Percentiles rank a stretch among this genome's conserved stretches.
These are phyloP conservation scores for Listronotus bonariensis DNA, from an alignment of 1,140 invertebrate genomes.

Conservation along the genomic window DNA sequence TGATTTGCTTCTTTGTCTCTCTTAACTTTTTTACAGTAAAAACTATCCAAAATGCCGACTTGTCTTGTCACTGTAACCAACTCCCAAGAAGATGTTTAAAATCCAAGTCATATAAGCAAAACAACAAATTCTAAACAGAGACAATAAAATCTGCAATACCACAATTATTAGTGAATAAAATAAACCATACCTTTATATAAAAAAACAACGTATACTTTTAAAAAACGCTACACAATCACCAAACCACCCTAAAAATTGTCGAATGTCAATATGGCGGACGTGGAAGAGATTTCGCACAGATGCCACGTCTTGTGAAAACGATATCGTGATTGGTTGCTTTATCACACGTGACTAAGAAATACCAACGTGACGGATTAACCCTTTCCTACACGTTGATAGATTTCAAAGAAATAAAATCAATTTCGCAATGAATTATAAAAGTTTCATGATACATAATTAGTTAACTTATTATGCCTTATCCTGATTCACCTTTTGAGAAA, in stretches of 20 bases:
- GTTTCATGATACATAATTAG: background rate
- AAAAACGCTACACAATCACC: conserved; percentile 72
- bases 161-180: conserved; percentile 1
- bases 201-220: conserved; percentile 66
- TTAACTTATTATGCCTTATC: conserved; percentile 45
- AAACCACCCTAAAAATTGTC: conserved; percentile 69
- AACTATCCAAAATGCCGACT: conserved; percentile 39
- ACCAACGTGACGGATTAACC: conserved; percentile 29
- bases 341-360: conserved; percentile 53
- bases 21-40: background rate
- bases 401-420: background rate
- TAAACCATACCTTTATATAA: conserved; percentile 66
- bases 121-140: conserved; percentile 4
- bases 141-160: background rate
- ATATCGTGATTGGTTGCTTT: conserved; percentile 51
- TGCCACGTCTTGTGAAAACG: conserved; percentile 71
- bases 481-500: conserved; percentile 45
- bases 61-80: conserved; percentile 47
- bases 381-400: background rate
- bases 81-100: conserved; percentile 33
- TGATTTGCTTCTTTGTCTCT: background rate
- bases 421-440: background rate
- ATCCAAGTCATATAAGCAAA: background rate
- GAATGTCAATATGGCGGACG: conserved; percentile 80
- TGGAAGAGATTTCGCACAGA: conserved; percentile 71